Base-by-base conservation (phyloP, 2,113 vertebrate species). In the Dromas ardeola region DNA sequence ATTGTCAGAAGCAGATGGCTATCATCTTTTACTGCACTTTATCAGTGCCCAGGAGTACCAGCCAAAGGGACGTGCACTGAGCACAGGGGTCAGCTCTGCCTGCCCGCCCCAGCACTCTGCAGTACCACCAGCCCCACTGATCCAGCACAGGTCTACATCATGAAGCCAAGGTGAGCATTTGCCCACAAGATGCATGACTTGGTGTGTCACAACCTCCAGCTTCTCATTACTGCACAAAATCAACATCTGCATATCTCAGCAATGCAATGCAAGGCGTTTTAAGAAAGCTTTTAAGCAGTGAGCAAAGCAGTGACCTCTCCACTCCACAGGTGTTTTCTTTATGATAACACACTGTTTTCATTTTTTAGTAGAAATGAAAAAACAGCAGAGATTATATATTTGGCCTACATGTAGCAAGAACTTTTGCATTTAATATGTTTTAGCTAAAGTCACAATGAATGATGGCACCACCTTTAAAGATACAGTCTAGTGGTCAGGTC, bases 131-230 rank as follows among this genome's bases (percentile, higher is more conserved):
- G 6, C 42, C 78, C 26, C 70, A 16, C 13, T 4, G 1, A 23
- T 3, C 23, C 62, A 71, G 45, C 27, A 19, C 23, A 9, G 2
- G 0, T 10, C 32, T 17, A 36, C n/a, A 25, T 36, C 34, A 22
- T 2, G 19, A 65, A 87, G 58, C 34, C 25, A 19, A 11, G 18
- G 49, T 2, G 17, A 67, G 34, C 0, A 0, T 23, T 20, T 59
- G n/a, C 17, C 58, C 26, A 20, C 9, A 11, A 40, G 43, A 69
- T 5, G 14, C 5, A 7, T 23, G 42, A 70, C 40, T 11, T 30
- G 9, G 25, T 8, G 18, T 13, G 50, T 27, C 66, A 58, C 22
- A 74, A 17, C 9, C 16, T 55, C 59, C 32, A 26, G 26, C 11
- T 45, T 65, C 63, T 36, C 58, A 27, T 25, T 30, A 59, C 15